Evolutionary conservation across 2,888 invertebrate genomes (phyloP).

Genomic region (Stenodema calcarata): DNA sequence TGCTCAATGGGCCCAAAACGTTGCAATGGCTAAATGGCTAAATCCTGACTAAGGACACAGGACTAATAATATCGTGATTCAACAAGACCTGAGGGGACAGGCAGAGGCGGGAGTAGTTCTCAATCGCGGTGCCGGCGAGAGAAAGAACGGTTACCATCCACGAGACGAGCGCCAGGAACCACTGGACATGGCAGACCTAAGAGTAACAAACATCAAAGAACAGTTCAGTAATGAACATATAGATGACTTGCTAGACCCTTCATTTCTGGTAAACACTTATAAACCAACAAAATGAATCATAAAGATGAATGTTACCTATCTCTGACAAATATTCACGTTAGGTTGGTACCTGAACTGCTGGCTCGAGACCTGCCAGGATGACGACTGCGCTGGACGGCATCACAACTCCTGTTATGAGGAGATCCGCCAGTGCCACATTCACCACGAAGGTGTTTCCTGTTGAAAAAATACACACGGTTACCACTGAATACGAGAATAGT

Average conservation of each 20-base stretch:
- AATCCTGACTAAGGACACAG: too few species aligned
- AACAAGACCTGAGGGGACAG: conserved; percentile 62
- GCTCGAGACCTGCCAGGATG: conserved; percentile 70
- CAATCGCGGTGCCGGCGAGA: conserved; percentile 69
- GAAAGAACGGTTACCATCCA: conserved; percentile 72
- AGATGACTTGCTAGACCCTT: too few species aligned
- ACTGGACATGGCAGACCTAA: conserved; percentile 71
- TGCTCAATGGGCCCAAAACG: too few species aligned
- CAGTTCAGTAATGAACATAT: too few species aligned
- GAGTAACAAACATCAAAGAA: neutral
- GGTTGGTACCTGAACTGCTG: conserved; percentile 59
- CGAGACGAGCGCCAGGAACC: conserved; percentile 71
- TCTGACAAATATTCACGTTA: conserved; percentile 56
- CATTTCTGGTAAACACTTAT: too few species aligned
- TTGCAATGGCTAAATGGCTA: too few species aligned
- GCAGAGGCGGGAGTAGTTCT: conserved; percentile 72
- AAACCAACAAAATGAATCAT: too few species aligned
- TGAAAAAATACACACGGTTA: neutral
- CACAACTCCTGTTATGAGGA: conserved; percentile 72
- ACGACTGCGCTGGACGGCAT: conserved; percentile 75
- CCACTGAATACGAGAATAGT: too few species aligned
- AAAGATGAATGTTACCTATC: too few species aligned
- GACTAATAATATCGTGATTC: too few species aligned
- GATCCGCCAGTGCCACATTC: conserved; percentile 74
- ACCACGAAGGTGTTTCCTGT: conserved; percentile 74